Evolutionary conservation across 2,888 invertebrate genomes (phyloP), one percentile per base, ranked within the genome.

Genomic region (Drosophila yooni): DNA sequence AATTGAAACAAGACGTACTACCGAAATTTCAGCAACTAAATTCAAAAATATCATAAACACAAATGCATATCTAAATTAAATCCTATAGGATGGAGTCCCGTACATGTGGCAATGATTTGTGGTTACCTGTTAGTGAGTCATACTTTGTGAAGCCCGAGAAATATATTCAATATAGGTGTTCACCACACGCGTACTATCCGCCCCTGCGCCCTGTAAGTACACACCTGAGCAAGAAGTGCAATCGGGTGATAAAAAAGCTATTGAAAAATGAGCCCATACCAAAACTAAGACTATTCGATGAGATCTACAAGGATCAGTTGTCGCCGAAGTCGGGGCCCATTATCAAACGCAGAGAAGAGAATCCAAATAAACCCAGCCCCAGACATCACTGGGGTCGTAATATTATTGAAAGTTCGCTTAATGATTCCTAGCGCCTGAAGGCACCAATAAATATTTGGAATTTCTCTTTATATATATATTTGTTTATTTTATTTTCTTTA

Each of bases 371-470:
- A 2, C 10, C 2, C 1, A 15, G n/a, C 3, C n/a, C 40, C 1
- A 27, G 4, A 5, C 21, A 36, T 1, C 77, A 77, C 36, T 78
- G 77, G 77, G 77, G 77, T 0, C 77, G 77, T 5, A 64, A 77
- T 11, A 78, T 78, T 27, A 77, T 78, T 8, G 50, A 56, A 48
- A n/a, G 51, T 3, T 13, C 27, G 11, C 4, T 7, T 0, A 33
- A 5, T 15, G 21, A 5, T 43, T 33, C 11, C 33, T 33, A 3
- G 1, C 11, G 0, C 0, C 0, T 5, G 5, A 5, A 21, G 11
- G 4, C 2, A 3, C 11, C 21, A 15, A 46, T 7, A 46, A 25
- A 46, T 25, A 25, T 8, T 25, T 8, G 13, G 1, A 21, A 40
- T 21, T 43, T 43, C 25, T 15, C 4, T 25, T 46, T 46, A 2